A percentile compares a stretch with the other conserved stretches of the same genome.
These are phyloP conservation scores for Brachyptera putata DNA, from an alignment of 2,888 invertebrate genomes.

Conservation along the genomic window DNA sequence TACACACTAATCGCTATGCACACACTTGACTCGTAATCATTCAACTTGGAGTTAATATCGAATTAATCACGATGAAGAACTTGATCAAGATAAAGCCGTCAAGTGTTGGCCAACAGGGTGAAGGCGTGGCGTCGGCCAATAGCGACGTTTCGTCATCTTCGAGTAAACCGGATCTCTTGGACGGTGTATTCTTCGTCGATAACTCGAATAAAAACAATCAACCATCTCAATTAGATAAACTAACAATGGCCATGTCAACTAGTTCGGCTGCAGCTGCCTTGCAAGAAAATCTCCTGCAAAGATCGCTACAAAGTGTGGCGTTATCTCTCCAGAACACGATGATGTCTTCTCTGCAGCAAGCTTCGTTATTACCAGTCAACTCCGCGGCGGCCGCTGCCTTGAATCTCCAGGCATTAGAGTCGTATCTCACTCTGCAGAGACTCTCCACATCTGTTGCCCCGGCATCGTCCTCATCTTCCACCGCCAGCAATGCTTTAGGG, in stretches of 20 bases:
- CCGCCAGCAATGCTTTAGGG: slow-evolving; percentile 26
- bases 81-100: slow-evolving; percentile 1
- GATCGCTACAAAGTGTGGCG: slow-evolving; percentile 66
- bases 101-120: neutral
- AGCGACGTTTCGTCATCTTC: slow-evolving; percentile 16
- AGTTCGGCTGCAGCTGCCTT: slow-evolving; percentile 50
- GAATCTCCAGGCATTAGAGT: slow-evolving; percentile 80
- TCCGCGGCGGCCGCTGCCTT: slow-evolving; percentile 81
- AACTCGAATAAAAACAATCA: slow-evolving; percentile 15
- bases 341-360: slow-evolving; percentile 79
- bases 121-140: slow-evolving; percentile 6
- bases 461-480: slow-evolving; percentile 22
- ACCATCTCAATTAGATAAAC: slow-evolving; percentile 12
- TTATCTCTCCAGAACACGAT: slow-evolving; percentile 79
- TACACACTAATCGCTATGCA: slow-evolving; percentile 6
- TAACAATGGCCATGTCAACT: slow-evolving; percentile 17
- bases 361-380: slow-evolving; percentile 74
- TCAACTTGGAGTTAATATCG: too few relatives aligned
- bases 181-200: slow-evolving; percentile 17
- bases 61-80: slow-evolving; percentile 13
- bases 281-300: slow-evolving; percentile 58
- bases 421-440: slow-evolving; percentile 77
- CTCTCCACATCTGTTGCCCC: slow-evolving; percentile 49
- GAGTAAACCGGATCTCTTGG: slow-evolving; percentile 14
- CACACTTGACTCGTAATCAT: neutral